phyloP scores from a whole-genome alignment of 2,888 invertebrate genomes.

The Liopterus haemorrhoidalis region DNA sequence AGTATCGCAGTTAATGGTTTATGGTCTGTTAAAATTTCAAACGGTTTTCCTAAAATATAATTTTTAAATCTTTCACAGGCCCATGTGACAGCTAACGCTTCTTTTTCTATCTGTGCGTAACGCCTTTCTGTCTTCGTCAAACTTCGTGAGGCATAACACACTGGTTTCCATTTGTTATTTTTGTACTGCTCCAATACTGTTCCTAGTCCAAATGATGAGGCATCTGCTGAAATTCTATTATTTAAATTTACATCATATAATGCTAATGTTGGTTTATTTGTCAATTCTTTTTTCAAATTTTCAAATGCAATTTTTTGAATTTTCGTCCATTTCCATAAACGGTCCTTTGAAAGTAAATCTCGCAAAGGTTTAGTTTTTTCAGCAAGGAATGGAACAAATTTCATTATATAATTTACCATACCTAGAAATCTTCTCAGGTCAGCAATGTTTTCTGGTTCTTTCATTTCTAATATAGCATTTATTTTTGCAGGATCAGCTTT shows the following conservation, averaged over 20 bases:
- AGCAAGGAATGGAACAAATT: conserved; percentile 20
- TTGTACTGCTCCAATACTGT: conserved; percentile 34
- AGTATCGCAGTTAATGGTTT: conserved; percentile 39
- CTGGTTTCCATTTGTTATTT: conserved; percentile 29
- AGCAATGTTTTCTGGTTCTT: conserved; percentile 18
- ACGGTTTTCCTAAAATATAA: conserved; percentile 35
- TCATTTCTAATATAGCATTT: conserved; percentile 23
- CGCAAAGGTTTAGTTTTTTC: conserved; percentile 14
- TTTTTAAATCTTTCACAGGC: conserved; percentile 38
- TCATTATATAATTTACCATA: conserved; percentile 18
- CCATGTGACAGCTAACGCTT: conserved; percentile 35
- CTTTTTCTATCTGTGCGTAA: conserved; percentile 34
- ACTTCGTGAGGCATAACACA: conserved; percentile 39
- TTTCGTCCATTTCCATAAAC: no score
- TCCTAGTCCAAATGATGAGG: conserved; percentile 35
- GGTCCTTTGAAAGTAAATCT: no score
- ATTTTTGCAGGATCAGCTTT: conserved; percentile 22
- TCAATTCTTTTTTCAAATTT: conserved; percentile 21
- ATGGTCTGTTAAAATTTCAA: conserved; percentile 40
- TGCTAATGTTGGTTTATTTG: conserved; percentile 22
- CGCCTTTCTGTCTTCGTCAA: conserved; percentile 35
- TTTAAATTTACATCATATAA: conserved; percentile 21
- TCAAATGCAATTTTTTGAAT: conserved; percentile 13
- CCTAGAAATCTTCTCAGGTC: conserved; percentile 25
- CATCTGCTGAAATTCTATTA: conserved; percentile 32